These are phyloP conservation scores for Periophthalmodon schlosseri DNA, from an alignment of 2,113 vertebrate species.

Conservation along the genomic window DNA sequence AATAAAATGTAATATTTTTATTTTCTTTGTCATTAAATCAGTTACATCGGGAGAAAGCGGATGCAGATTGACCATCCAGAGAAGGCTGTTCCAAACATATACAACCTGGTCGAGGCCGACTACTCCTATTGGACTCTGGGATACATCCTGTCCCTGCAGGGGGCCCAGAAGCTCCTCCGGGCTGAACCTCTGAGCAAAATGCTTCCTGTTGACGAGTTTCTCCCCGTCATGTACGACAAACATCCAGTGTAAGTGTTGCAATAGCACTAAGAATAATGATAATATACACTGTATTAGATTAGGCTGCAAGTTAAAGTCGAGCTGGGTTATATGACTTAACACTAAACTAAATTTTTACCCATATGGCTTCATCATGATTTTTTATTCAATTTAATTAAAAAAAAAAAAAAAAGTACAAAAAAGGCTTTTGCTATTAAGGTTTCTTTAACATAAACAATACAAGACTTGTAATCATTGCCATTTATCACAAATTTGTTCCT, in stretches of 20 bases:
- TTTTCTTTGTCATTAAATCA: slow-evolving; percentile 7
- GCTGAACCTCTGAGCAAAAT: slow-evolving; percentile 83
- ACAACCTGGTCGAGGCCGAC: slow-evolving; percentile 89
- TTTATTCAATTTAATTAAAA: too few relatives aligned
- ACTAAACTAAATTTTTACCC: too few relatives aligned
- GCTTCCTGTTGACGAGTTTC: slow-evolving; percentile 91
- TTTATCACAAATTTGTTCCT: too few relatives aligned
- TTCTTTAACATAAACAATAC: too few relatives aligned
- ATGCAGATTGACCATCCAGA: slow-evolving; percentile 92
- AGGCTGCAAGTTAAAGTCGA: too few relatives aligned
- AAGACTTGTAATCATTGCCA: too few relatives aligned
- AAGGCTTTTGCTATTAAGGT: too few relatives aligned
- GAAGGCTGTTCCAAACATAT: slow-evolving; percentile 82
- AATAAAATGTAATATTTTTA: background rate
- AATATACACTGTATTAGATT: too few relatives aligned
- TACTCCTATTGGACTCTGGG: slow-evolving; percentile 94
- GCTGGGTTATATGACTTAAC: too few relatives aligned
- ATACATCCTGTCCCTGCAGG: slow-evolving; percentile 86
- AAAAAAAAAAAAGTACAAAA: too few relatives aligned
- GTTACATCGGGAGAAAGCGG: slow-evolving; percentile 90
- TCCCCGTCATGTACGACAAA: slow-evolving; percentile 92
- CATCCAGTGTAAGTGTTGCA: slow-evolving; percentile 75
- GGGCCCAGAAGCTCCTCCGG: slow-evolving; percentile 84
- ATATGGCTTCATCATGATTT: too few relatives aligned
- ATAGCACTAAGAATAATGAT: too few relatives aligned